Conservation (phyloP, 23 tunicate genomes). For the Botrylloides violaceus region DNA sequence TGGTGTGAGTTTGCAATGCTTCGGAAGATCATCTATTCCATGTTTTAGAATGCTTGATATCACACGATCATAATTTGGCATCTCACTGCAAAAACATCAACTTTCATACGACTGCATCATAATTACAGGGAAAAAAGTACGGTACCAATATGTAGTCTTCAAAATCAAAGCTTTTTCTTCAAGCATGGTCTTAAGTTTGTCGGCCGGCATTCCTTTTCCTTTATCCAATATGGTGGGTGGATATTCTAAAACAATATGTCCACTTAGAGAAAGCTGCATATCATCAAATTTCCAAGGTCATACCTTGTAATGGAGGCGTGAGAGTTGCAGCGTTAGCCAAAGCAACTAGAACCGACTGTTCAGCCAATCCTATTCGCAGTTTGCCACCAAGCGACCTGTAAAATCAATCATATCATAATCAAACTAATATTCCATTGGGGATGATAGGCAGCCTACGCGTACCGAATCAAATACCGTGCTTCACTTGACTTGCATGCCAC, state of each 20-base stretch:
- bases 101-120: neutral
- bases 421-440: neutral
- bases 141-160: conserved; percentile 70
- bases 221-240: conserved; percentile 59
- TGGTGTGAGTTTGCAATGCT: conserved; percentile 90
- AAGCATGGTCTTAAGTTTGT: conserved; percentile 33
- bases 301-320: conserved; percentile 91
- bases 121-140: neutral
- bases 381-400: conserved; percentile 90
- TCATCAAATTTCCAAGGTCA: neutral
- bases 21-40: conserved; percentile 71
- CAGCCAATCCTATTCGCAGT: conserved; percentile 89
- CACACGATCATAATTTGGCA: conserved; percentile 90
- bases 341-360: conserved; percentile 92
- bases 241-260: conserved; percentile 32
- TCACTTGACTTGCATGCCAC: conserved; percentile 90
- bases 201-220: conserved; percentile 42
- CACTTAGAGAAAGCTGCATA: neutral
- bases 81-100: conserved; percentile 45
- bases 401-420: neutral
- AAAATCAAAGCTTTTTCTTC: conserved; percentile 77
- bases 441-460: neutral
- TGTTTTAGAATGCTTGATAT: conserved; percentile 47
- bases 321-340: conserved; percentile 67
- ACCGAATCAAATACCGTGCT: conserved; percentile 79